Evolutionary conservation across 2,888 invertebrate genomes (phyloP), one percentile per base, ranked within the genome.

Genomic region (Morpho deidamia): DNA sequence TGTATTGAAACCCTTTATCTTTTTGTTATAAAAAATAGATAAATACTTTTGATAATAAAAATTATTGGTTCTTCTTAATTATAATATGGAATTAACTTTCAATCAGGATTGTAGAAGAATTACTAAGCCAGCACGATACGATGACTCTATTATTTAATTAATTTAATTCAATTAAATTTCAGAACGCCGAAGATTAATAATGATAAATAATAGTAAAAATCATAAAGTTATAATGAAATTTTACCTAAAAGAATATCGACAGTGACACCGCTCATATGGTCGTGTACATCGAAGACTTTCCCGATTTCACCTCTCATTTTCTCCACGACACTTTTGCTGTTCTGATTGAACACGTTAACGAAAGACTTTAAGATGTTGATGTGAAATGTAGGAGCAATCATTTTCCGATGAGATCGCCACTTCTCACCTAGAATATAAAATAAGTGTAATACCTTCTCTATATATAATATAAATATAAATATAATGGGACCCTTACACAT

Each of bases 381-480:
- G 70, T 95, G 95, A 90, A 96, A 96, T 41, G 95, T 95, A 9
- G 96, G 95, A 0, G 95, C 95, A 60, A 96, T 96, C 75, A 96
- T 91, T 87, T 95, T 95, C 34, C 96, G 91, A 74, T 96, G 95
- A 1, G 94, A 92, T 39, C 93, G 91, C 95, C 96, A 96, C 88
- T 94, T 95, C 52, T 93, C 92, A 38, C 95, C 95, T 93, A 44
- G 9, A 23, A n/a, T n/a, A 12, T 10, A 9, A 37, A 4, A 14
- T 46, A 12, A 8, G n/a, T 1, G 7, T 23, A 37, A n/a, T n/a
- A n/a, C n/a, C n/a, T n/a, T 8, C 8, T 10, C 37, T 14, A 46
- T 11, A 38, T 8, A 37, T 11, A 11, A 34, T 7, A 37, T 11
- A 45, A 9, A 11, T 2, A 23, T n/a, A n/a, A n/a, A n/a, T n/a